phyloP scores from a whole-genome alignment of 2,888 invertebrate species.

The Operophtera brumata region DNA sequence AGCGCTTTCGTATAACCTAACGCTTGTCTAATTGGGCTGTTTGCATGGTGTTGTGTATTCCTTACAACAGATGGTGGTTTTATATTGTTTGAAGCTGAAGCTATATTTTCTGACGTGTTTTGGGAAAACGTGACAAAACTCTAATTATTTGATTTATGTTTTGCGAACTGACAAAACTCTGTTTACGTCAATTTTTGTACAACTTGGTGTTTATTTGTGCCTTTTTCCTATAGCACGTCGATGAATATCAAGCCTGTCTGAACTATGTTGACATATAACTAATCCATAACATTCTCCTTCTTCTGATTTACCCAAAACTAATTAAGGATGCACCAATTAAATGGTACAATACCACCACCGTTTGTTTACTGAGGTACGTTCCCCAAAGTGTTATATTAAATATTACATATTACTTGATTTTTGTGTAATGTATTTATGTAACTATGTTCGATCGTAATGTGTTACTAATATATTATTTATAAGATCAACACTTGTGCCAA shows the following conservation, averaged over 20 bases:
- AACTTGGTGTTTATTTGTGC: constrained; percentile 24
- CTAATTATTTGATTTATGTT: background rate
- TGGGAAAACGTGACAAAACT: constrained; percentile 49
- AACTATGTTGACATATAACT: constrained; percentile 67
- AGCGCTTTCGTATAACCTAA: constrained; percentile 5
- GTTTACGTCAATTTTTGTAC: background rate
- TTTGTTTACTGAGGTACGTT: constrained; percentile 78
- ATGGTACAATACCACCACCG: constrained; percentile 78
- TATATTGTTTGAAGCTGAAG: constrained; percentile 46
- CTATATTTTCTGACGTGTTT: constrained; percentile 51
- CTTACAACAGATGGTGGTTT: constrained; percentile 70
- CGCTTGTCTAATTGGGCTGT: constrained; percentile 46
- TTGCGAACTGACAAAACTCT: background rate
- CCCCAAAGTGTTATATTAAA: constrained; percentile 55
- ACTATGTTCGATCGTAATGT: constrained; percentile 62
- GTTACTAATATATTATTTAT: constrained; percentile 60
- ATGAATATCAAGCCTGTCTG: constrained; percentile 44
- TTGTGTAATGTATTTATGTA: constrained; percentile 69
- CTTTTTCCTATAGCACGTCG: constrained; percentile 57
- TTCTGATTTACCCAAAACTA: constrained; percentile 78
- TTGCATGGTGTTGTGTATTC: constrained; percentile 73
- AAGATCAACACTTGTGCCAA: constrained; percentile 71
- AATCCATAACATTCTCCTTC: constrained; percentile 81
- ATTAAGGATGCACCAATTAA: constrained; percentile 79
- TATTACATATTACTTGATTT: constrained; percentile 54